Percentiles rank a stretch among this genome's conserved stretches.
phyloP scores from a whole-genome alignment of 2,113 vertebrate species.

The Bostrychus sinensis region DNA sequence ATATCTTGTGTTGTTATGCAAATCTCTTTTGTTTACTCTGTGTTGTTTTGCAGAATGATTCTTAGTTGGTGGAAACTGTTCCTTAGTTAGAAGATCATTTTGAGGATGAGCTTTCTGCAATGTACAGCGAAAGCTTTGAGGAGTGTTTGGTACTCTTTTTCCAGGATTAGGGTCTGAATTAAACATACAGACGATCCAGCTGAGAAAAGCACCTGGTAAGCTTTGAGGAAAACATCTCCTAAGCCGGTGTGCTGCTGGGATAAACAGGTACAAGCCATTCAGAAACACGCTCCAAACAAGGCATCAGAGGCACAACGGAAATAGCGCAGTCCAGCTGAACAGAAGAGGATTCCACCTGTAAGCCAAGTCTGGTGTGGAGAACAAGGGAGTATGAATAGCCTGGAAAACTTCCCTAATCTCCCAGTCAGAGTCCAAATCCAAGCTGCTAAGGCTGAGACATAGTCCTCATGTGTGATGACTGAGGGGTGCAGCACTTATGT shows the following conservation, averaged over 20 bases:
- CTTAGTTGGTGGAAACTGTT: not conserved
- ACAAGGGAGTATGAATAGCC: slow-evolving; percentile 65
- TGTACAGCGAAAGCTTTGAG: slow-evolving; percentile 34
- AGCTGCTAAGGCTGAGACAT: slow-evolving; percentile 49
- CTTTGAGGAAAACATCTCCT: slow-evolving; percentile 77
- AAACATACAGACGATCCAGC: slow-evolving; percentile 70
- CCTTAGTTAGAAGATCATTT: not conserved
- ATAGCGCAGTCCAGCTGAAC: slow-evolving; percentile 72
- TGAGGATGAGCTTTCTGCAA: slow-evolving; percentile 20
- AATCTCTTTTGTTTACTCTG: slow-evolving; percentile 2
- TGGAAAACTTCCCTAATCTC: slow-evolving; percentile 81
- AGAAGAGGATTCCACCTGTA: slow-evolving; percentile 61
- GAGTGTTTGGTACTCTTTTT: slow-evolving; percentile 71
- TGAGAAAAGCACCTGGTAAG: slow-evolving; percentile 75
- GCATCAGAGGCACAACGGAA: slow-evolving; percentile 70
- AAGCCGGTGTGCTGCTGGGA: slow-evolving; percentile 74
- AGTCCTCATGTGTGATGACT: slow-evolving; percentile 60
- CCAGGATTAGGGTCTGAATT: slow-evolving; percentile 73
- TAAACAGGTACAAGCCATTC: slow-evolving; percentile 81
- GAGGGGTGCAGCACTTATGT: slow-evolving; percentile 29
- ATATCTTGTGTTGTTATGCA: not conserved
- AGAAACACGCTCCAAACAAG: slow-evolving; percentile 70
- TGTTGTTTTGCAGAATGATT: not conserved
- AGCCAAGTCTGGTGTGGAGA: slow-evolving; percentile 64
- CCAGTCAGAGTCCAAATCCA: slow-evolving; percentile 61